These are phyloP conservation scores for Lordiphosa stackelbergi DNA, from an alignment of 1,140 invertebrate genomes.

Conservation along the genomic window DNA sequence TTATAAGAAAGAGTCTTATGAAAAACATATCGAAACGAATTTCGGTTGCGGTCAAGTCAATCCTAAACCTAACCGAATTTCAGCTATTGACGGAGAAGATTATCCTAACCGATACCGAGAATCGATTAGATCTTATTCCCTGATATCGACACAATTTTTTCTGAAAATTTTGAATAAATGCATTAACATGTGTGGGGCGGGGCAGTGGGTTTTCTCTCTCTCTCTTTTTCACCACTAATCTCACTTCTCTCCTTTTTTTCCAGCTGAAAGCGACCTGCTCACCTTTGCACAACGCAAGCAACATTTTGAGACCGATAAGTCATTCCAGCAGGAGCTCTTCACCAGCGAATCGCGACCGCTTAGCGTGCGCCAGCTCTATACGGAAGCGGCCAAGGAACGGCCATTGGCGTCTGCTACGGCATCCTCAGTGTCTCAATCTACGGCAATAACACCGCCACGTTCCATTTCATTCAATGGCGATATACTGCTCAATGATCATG, in stretches of 20 bases:
- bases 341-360: conserved; percentile 80
- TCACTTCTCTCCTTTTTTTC: conserved; percentile 65
- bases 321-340: conserved; percentile 83
- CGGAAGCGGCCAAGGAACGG: conserved; percentile 82
- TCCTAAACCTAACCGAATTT: too few species aligned
- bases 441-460: conserved; percentile 39
- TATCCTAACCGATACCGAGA: too few species aligned
- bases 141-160: too few species aligned
- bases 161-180: too few species aligned
- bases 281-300: conserved; percentile 86
- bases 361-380: conserved; percentile 84
- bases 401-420: conserved; percentile 33
- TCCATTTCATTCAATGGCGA: conserved; percentile 61
- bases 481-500: conserved; percentile 72
- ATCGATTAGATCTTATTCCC: too few species aligned
- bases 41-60: too few species aligned
- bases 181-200: too few species aligned
- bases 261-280: conserved; percentile 91
- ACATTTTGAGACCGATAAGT: conserved; percentile 84
- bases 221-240: not conserved
- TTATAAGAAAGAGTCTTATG: too few species aligned
- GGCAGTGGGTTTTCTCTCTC: too few species aligned
- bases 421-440: conserved; percentile 62
- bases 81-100: too few species aligned
- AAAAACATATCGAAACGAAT: too few species aligned